Base-by-base conservation (phyloP, 1,140 invertebrate species). In the Chrysopa pallens region DNA sequence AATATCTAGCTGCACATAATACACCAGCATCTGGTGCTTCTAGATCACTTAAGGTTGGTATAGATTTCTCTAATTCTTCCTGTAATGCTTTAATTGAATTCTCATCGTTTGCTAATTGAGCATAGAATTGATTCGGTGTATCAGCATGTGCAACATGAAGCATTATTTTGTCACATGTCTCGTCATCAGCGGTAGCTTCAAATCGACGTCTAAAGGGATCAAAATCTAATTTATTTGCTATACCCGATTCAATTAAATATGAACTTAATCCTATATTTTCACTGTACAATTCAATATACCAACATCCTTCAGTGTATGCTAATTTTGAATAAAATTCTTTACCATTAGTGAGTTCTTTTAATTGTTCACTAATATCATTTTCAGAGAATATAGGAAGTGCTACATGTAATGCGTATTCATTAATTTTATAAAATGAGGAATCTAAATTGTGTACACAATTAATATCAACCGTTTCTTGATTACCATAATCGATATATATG, bases 401-500 rank as follows among this genome's bases (percentile, higher is more conserved):
- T 1, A 69, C 64, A 28, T 71, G 64, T 6, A 76, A 53, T 0
- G 67, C 66, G 8, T 73, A 54, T 37, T 67, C 60, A 45, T 71
- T 66, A 0, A 64, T 66, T 17, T 59, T 53, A 44, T 64, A 68
- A 53, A 78, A 78, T 39, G 62, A 53, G 4, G 62, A 39, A 12
- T 76, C 68, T 11, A 78, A 55, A 23, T 54, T 47, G 44, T 70
- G 69, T 0, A 81, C 47, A 8, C 58, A 53, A 1, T 57, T 54
- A 13, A 62, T 56, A 1, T 61, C 36, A 0, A 82, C 57, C 17
- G 54, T 61, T 58, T 84, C 79, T 23, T 68, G 67, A 56, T 85
- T 84, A 8, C 83, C 84, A 59, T 82, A 85, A 57, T 88, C 84
- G 5, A 84, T 58, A 57, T 78, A 87, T 8, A 70, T 61, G 0